Conservation (phyloP, 1,140 invertebrate species). For the Drosophila sturtevanti region DNA sequence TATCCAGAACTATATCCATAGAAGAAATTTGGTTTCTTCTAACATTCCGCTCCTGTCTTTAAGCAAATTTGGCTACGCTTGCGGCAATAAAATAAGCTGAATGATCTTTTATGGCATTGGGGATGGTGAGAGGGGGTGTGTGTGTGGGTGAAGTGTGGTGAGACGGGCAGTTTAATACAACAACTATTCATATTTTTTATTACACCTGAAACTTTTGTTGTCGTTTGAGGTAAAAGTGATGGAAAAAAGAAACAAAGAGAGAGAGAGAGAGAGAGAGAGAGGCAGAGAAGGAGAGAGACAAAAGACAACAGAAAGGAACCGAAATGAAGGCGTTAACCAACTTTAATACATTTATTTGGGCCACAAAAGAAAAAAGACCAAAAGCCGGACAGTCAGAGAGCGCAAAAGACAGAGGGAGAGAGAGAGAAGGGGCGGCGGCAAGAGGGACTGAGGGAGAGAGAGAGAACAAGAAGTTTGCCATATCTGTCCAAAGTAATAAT, state of each 20-base stretch:
- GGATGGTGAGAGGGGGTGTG: neutral
- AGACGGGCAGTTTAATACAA: slow-evolving; percentile 56
- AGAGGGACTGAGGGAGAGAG: slow-evolving; percentile 24
- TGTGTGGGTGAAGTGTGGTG: neutral
- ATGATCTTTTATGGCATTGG: slow-evolving; percentile 52
- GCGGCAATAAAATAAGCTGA: slow-evolving; percentile 64
- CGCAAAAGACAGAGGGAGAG: neutral
- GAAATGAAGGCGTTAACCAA: slow-evolving; percentile 79
- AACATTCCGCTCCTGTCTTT: neutral
- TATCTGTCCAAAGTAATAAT: slow-evolving; percentile 81
- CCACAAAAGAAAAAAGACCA: slow-evolving; percentile 58
- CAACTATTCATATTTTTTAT: slow-evolving; percentile 81
- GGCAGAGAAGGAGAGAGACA: neutral
- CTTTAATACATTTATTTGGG: slow-evolving; percentile 81
- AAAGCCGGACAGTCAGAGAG: slow-evolving; percentile 4
- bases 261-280: neutral
- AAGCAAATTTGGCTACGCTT: slow-evolving; percentile 15
- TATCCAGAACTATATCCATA: too few relatives aligned
- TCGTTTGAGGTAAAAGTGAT: slow-evolving; percentile 1
- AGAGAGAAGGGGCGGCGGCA: neutral
- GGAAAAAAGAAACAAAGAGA: slow-evolving; percentile 7
- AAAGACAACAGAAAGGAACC: slow-evolving; percentile 4
- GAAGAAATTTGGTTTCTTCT: too few relatives aligned
- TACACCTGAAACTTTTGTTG: slow-evolving; percentile 62
- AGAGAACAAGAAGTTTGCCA: slow-evolving; percentile 53